Conservation (phyloP, 92 coral and sea anemone species). For the Nematostella vectensis region DNA sequence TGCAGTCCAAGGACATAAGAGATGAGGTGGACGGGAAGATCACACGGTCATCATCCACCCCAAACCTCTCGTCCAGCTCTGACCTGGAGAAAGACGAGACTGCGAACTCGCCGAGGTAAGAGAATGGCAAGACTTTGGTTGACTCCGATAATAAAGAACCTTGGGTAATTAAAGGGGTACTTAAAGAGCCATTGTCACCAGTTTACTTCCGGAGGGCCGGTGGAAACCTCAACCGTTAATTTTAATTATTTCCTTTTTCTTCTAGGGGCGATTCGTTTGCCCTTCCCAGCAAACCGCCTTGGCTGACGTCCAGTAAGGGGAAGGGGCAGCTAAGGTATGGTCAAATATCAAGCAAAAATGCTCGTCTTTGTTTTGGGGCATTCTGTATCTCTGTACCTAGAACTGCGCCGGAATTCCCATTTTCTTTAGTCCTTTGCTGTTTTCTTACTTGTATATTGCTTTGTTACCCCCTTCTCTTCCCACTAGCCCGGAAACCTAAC, state of each 20-base stretch:
- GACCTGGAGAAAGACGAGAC: slow-evolving; percentile 1
- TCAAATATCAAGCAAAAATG: background rate
- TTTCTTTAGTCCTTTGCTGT: too few relatives aligned
- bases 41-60: slow-evolving; percentile 36
- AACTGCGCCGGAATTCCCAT: background rate
- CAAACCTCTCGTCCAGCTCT: slow-evolving; percentile 62
- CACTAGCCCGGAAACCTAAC: too few relatives aligned
- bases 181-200: too few relatives aligned
- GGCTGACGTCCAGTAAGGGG: slow-evolving; percentile 67
- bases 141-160: too few relatives aligned
- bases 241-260: too few relatives aligned
- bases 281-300: slow-evolving; percentile 74
- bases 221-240: too few relatives aligned
- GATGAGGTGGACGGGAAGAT: background rate
- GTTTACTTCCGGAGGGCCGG: too few relatives aligned
- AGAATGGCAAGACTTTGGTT: too few relatives aligned
- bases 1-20: background rate
- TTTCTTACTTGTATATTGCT: too few relatives aligned
- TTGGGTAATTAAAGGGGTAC: too few relatives aligned
- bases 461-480: too few relatives aligned
- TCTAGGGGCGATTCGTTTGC: slow-evolving; percentile 64
- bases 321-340: slow-evolving; percentile 46
- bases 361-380: background rate
- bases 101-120: slow-evolving; percentile 27
- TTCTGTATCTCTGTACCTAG: too few relatives aligned